A percentile compares a stretch with the other conserved stretches of the same genome.
Evolutionary conservation across 2,113 vertebrate species (phyloP).

Genomic region (Datnioides undecimradiatus): DNA sequence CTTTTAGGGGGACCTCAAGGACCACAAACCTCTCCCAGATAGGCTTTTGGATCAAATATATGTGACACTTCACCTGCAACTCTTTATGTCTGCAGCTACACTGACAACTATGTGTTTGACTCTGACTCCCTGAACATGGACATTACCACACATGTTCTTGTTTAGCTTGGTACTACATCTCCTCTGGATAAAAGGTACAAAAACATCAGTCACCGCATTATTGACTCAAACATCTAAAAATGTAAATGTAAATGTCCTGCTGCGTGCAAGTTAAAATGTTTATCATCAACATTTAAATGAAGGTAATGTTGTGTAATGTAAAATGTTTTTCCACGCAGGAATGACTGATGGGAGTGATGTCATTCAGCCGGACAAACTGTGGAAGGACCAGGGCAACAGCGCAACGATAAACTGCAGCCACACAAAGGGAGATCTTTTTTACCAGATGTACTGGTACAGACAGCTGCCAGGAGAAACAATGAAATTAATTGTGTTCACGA

Average conservation of each 20-base stretch:
- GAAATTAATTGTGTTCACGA: conserved; percentile 55
- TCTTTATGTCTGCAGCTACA: background rate
- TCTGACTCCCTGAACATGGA: background rate
- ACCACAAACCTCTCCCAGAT: background rate
- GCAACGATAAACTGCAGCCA: conserved; percentile 60
- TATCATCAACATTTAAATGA: too few species aligned
- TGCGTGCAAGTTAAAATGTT: background rate
- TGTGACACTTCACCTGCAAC: background rate
- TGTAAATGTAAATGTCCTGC: background rate
- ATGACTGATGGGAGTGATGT: background rate
- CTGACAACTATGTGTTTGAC: background rate
- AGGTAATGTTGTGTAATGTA: too few species aligned
- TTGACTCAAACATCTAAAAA: background rate
- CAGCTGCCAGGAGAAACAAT: conserved; percentile 65
- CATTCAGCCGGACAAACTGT: conserved; percentile 3
- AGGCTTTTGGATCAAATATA: background rate
- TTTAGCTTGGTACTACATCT: background rate
- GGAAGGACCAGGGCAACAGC: background rate
- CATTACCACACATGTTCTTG: background rate
- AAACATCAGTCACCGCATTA: background rate
- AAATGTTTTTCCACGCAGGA: too few species aligned
- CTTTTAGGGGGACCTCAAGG: background rate
- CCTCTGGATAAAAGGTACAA: background rate
- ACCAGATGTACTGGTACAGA: conserved; percentile 77
- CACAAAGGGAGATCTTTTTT: fast-evolving